A percentile compares a stretch with the other conserved stretches of the same genome.
Conservation (phyloP, 2,888 invertebrate genomes). For the Drosophila demipolita region DNA sequence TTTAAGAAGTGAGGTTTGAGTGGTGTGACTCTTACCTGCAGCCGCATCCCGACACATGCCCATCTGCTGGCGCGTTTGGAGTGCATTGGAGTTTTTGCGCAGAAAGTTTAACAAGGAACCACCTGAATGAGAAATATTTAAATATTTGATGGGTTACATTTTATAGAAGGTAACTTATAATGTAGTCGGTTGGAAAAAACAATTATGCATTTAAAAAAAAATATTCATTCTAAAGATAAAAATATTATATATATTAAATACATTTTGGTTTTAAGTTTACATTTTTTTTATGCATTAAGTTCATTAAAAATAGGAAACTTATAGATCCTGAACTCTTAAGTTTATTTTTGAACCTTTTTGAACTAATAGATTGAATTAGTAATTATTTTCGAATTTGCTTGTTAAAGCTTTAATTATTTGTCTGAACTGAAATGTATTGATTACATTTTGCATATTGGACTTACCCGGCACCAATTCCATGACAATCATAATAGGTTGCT, state of each 20-base stretch:
- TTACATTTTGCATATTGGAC: conserved; percentile 74
- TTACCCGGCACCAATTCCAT: conserved; percentile 94
- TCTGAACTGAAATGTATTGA: background rate
- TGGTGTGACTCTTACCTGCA: conserved; percentile 87
- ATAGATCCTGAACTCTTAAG: background rate
- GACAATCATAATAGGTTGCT: conserved; percentile 99
- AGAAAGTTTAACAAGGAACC: conserved; percentile 96
- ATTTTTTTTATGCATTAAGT: background rate
- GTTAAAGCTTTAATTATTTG: background rate
- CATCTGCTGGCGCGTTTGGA: conserved; percentile 89
- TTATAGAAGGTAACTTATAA: background rate
- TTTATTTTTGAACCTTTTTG: background rate
- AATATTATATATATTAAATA: background rate
- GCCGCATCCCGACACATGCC: conserved; percentile 97
- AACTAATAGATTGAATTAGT: background rate
- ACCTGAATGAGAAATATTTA: conserved; percentile 86
- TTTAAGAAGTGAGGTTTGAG: background rate
- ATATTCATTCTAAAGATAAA: background rate
- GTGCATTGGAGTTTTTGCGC: conserved; percentile 90
- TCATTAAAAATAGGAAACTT: background rate
- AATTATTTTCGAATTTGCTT: too few relatives aligned
- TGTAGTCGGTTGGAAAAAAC: background rate
- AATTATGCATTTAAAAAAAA: background rate
- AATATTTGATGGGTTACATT: background rate
- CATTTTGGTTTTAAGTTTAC: background rate